phyloP scores from a whole-genome alignment of 2,113 vertebrate genomes.

The Hippocampus barbouri region DNA sequence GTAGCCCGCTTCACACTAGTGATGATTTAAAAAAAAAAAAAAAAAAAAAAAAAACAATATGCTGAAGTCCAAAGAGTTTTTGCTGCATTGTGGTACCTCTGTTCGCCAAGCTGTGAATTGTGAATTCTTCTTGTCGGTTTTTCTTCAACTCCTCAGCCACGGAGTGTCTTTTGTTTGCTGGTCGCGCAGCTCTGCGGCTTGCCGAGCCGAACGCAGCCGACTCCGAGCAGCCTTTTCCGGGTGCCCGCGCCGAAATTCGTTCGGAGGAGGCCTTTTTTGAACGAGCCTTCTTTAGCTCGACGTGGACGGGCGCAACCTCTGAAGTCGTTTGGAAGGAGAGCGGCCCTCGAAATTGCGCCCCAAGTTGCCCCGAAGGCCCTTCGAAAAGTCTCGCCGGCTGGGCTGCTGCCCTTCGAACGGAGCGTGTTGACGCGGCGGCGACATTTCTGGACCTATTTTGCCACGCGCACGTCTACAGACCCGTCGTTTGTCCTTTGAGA shows the following conservation, averaged over 20 bases:
- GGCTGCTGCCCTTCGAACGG: background rate
- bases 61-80: constrained; percentile 92
- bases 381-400: background rate
- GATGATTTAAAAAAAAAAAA: background rate
- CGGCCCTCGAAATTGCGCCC: no score
- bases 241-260: no score
- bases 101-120: background rate
- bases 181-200: no score
- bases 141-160: no score
- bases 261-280: no score
- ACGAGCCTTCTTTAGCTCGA: no score
- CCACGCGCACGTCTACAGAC: constrained; percentile 7
- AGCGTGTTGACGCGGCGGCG: background rate
- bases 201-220: no score
- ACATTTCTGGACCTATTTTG: constrained; percentile 12
- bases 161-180: no score
- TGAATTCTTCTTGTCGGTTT: no score
- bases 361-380: background rate
- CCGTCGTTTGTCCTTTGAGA: constrained; percentile 14
- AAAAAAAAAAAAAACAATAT: constrained; percentile 53
- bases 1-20: background rate
- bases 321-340: no score
- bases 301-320: no score
- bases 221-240: no score
- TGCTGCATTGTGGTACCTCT: constrained; percentile 80